These are phyloP conservation scores for Sorex fumeus DNA, from an alignment of 2,113 vertebrate species.

Conservation along the genomic window DNA sequence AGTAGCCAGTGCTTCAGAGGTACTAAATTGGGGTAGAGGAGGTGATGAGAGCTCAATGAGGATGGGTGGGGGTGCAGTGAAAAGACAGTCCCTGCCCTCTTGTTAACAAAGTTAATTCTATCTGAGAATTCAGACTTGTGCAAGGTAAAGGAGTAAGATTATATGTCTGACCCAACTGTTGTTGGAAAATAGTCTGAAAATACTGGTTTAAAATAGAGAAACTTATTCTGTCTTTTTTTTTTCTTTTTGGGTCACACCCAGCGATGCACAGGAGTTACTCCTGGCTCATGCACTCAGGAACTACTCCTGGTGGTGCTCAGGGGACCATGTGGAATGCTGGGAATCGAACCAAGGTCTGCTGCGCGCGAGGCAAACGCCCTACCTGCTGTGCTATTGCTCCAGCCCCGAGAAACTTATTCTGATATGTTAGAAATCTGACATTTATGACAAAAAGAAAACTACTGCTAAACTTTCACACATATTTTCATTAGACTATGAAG, in stretches of 20 bases:
- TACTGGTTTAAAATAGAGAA: not conserved
- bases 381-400: too few species aligned
- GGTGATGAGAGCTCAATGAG: not conserved
- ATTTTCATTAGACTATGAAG: not conserved
- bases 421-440: not conserved
- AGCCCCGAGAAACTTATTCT: slow-evolving; percentile 39
- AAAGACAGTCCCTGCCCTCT: not conserved
- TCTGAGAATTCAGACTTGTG: not conserved
- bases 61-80: not conserved
- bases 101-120: not conserved
- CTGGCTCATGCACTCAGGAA: too few species aligned
- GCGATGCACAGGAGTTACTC: too few species aligned
- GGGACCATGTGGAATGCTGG: too few species aligned
- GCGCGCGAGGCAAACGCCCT: too few species aligned
- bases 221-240: too few species aligned
- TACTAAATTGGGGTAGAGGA: not conserved
- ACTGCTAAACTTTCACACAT: not conserved
- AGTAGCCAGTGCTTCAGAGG: not conserved
- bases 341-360: too few species aligned
- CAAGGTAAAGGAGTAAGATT: not conserved
- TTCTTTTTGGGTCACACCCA: too few species aligned
- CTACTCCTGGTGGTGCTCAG: too few species aligned
- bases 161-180: not conserved
- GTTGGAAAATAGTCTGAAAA: slow-evolving; percentile 5
- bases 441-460: slow-evolving; percentile 5